Conservation (phyloP, 2,113 vertebrate genomes). For the Triplophysa dalaica region DNA sequence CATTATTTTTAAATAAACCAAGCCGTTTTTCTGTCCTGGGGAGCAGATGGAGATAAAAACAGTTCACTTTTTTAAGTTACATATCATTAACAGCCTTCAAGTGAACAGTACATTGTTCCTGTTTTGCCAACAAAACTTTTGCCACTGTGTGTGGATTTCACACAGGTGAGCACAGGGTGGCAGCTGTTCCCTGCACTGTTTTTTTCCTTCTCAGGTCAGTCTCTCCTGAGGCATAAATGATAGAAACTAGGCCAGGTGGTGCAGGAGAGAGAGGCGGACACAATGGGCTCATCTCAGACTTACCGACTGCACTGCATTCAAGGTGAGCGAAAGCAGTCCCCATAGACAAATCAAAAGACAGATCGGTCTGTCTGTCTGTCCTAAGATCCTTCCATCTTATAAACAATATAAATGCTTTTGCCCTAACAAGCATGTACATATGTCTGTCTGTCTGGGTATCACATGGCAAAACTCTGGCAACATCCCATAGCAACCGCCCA, state of each 20-base stretch:
- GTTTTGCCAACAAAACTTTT: constrained; percentile 29
- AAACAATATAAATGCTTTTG: not conserved
- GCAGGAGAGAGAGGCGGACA: constrained; percentile 65
- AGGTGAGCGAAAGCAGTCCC: constrained; percentile 46
- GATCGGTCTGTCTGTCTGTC: not conserved
- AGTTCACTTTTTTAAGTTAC: constrained; percentile 30
- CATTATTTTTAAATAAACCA: constrained; percentile 41
- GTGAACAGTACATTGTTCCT: constrained; percentile 4
- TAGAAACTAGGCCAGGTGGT: constrained; percentile 78
- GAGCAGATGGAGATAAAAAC: constrained; percentile 34
- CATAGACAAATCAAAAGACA: not conserved
- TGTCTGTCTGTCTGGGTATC: too few species aligned
- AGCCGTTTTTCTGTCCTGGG: constrained; percentile 5
- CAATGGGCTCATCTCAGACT: constrained; percentile 10
- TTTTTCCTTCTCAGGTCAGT: constrained; percentile 61
- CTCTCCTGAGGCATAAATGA: constrained; percentile 69
- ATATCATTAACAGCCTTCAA: not conserved
- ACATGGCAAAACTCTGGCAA: too few species aligned
- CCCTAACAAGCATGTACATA: not conserved
- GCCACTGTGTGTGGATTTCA: constrained; percentile 13
- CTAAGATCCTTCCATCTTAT: not conserved
- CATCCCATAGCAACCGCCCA: not conserved
- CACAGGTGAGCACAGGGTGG: constrained; percentile 30
- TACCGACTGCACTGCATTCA: constrained; percentile 28
- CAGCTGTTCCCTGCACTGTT: constrained; percentile 47